Conservation (phyloP, 2,113 vertebrate species). For the Fregata magnificens region DNA sequence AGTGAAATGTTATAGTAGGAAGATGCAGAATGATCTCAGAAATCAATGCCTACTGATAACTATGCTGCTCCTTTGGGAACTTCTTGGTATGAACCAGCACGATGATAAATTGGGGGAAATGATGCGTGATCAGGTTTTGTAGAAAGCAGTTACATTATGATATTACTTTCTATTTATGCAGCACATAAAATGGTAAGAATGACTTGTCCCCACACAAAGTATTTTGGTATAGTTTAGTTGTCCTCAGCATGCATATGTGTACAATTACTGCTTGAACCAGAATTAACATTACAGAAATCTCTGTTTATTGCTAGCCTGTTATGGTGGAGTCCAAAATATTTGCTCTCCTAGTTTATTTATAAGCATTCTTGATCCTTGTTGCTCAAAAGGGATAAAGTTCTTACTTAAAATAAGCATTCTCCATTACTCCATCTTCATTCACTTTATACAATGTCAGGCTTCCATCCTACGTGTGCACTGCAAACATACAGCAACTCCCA, state of each 20-base stretch:
- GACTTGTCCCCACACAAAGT: neutral
- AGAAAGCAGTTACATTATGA: neutral
- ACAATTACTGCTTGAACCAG: neutral
- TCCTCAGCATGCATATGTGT: neutral
- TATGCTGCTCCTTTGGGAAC: neutral
- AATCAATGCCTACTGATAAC: neutral
- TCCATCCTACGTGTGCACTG: neutral
- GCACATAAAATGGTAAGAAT: neutral
- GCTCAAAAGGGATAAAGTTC: neutral
- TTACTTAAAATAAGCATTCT: neutral
- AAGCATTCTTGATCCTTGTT: neutral
- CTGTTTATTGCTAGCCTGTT: neutral
- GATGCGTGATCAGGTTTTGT: neutral
- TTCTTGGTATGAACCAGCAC: neutral
- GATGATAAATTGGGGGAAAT: neutral
- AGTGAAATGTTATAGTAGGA: neutral
- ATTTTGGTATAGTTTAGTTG: neutral
- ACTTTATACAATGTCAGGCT: neutral
- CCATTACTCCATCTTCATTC: neutral
- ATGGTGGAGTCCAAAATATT: neutral
- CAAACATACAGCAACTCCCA: neutral
- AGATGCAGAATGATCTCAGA: neutral
- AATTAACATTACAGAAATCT: neutral
- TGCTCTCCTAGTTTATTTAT: neutral
- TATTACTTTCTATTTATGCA: neutral